Percentiles rank a stretch among this genome's conserved stretches.
phyloP scores from a whole-genome alignment of 2,113 vertebrate genomes.

The Oncorhynchus nerka region DNA sequence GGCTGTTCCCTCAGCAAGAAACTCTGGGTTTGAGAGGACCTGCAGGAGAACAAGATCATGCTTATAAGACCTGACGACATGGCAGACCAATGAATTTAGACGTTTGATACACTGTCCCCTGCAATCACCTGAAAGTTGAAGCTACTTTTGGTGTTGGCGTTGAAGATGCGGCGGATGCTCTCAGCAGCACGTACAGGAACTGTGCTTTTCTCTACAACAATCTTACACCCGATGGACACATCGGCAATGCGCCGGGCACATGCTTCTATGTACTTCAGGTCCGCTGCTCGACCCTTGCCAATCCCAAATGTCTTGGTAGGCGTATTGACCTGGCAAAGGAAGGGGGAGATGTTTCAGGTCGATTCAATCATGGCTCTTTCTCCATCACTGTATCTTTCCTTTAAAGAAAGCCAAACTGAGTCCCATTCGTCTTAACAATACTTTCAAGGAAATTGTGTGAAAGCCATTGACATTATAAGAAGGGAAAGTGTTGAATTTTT shows the following conservation, averaged over 20 bases:
- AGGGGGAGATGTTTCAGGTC: background rate
- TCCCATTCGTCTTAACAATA: too few species aligned
- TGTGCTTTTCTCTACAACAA: conserved; percentile 89
- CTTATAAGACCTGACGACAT: too few species aligned
- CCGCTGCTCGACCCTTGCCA: conserved; percentile 87
- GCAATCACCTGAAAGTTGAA: conserved; percentile 77
- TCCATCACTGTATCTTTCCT: too few species aligned
- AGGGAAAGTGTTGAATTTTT: background rate
- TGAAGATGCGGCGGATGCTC: conserved; percentile 88
- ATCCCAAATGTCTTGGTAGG: conserved; percentile 89
- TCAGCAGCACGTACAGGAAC: conserved; percentile 88
- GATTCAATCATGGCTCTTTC: too few species aligned
- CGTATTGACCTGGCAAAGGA: conserved; percentile 79
- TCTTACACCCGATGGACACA: conserved; percentile 86
- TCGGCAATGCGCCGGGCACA: conserved; percentile 85
- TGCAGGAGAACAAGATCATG: conserved; percentile 34
- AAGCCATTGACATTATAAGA: background rate
- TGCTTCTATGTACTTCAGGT: conserved; percentile 89
- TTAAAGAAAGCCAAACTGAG: too few species aligned
- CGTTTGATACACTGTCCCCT: background rate
- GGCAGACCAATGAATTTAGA: too few species aligned
- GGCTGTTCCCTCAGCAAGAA: conserved; percentile 86
- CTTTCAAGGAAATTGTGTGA: too few species aligned
- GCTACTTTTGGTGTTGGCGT: conserved; percentile 86
- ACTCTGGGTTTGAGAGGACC: conserved; percentile 90